Base-by-base conservation (phyloP, 2,113 vertebrate species). In the Cyprinodon variegatus region DNA sequence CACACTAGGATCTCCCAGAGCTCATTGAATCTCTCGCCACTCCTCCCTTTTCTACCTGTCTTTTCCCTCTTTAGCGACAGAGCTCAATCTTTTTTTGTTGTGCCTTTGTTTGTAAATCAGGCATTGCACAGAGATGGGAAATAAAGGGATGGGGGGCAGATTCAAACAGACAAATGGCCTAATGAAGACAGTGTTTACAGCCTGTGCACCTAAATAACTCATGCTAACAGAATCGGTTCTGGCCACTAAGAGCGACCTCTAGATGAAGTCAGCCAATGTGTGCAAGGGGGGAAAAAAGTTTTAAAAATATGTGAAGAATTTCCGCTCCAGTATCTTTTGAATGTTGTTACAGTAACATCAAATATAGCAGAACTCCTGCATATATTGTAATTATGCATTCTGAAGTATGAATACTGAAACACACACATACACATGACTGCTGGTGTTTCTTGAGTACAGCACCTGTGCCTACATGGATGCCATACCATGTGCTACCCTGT, bases 381-480 rank as follows among this genome's bases (percentile, higher is more conserved):
- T 81, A 91, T 88, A 87, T 90, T 92, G 92, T 92, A 92, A 92
- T 93, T 89, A 91, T 93, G 91, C 91, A 93, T 92, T 87, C 84
- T 85, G 86, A 91, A 91, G 84, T 90, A 90, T 83, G 84, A 86
- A 92, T 84, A 89, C 83, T 70, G 79, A 91, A 86, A 84, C 72
- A 87, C 48, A 78, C 88, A 81, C 71, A 78, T 46, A 90, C 88
- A 86, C 86, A 91, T 78, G 76, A 76, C 88, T 72, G 82, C 85
- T 92, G 89, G 92, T 92, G 91, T 93, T 91, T 89, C 84, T 77
- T 81, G 89, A 91, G 87, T 90, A 90, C 93, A 93, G 92, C 87
- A 92, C 90, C 91, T 93, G 93, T 94, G 93, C 93, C 93, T 93
- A 92, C 91, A 94, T 93, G 93, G 93, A 94, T 92, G 83, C 84